These are phyloP conservation scores for Lithosia quadra DNA, from an alignment of 2,888 invertebrate species.

Conservation along the genomic window DNA sequence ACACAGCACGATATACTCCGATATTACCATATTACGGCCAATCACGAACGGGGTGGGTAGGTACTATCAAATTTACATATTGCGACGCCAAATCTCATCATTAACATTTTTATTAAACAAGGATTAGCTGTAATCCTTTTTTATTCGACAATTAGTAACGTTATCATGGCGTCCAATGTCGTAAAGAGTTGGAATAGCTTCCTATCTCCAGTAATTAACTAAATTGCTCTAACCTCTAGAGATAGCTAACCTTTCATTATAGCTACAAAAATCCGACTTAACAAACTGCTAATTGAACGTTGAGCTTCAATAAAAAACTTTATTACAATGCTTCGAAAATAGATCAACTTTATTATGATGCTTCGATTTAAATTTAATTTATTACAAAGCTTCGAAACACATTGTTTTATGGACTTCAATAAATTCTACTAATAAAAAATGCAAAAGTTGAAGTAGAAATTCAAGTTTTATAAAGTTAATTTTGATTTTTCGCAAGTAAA, in stretches of 20 bases:
- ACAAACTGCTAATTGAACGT: constrained; percentile 64
- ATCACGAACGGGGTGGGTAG: constrained; percentile 66
- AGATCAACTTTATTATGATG: constrained; percentile 31
- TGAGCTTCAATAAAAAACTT: constrained; percentile 38
- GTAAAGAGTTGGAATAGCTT: constrained; percentile 84
- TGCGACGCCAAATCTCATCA: constrained; percentile 80
- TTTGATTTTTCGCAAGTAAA: constrained; percentile 43
- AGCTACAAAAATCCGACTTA: constrained; percentile 60
- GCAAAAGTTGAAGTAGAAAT: constrained; percentile 29
- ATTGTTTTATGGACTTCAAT: constrained; percentile 35
- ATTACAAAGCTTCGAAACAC: constrained; percentile 22
- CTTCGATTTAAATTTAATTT: constrained; percentile 31
- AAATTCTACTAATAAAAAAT: constrained; percentile 37
- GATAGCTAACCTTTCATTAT: constrained; percentile 75
- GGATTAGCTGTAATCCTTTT: constrained; percentile 85
- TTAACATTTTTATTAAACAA: constrained; percentile 87
- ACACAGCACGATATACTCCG: constrained; percentile 40
- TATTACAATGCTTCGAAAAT: constrained; percentile 24
- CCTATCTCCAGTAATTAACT: constrained; percentile 81
- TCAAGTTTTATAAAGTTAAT: constrained; percentile 42
- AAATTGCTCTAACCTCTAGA: constrained; percentile 71
- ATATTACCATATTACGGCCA: constrained; percentile 59
- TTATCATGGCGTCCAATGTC: constrained; percentile 79
- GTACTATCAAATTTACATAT: constrained; percentile 79
- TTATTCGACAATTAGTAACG: constrained; percentile 86